Evolutionary conservation across 2,888 invertebrate genomes (phyloP), one percentile per base, ranked within the genome.

Genomic region (Achlya flavicornis): DNA sequence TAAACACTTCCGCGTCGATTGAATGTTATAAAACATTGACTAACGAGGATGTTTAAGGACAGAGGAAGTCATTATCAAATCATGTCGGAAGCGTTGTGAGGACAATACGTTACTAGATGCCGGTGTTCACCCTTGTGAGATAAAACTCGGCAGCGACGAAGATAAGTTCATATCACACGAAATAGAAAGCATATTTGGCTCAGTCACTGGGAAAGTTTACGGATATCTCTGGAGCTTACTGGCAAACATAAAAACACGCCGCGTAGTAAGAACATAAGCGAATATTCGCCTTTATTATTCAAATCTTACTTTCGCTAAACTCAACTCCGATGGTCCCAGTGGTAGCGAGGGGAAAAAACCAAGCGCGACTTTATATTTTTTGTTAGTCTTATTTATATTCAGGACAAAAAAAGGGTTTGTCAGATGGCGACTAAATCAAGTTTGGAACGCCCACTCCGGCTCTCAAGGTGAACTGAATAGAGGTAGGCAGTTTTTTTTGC

Each of bases 371-470:
- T 83, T 82, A 66, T 61, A 61, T 60, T 77, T 80, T 91, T 91
- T 89, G 85, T 81, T 81, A 79, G 82, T 84, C 88, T 89, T 92
- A 92, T 93, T 91, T 92, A 90, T 91, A 90, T 92, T 91, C 90
- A 88, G 90, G 87, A 88, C 88, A 92, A 92, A 92, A 88, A 92
- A 92, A 91, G 91, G 92, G 91, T 91, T 89, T 87, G 90, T 91
- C 90, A 89, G 91, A 89, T 90, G 86, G 90, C 86, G 86, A 90
- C 89, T 89, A 90, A 92, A 91, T 92, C 91, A 91, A 89, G 88
- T 89, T 91, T 81, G 88, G 86, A 76, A 84, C 91, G 90, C 92
- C 90, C 87, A 91, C 92, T 81, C 75, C 67, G 81, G 71, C 72
- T 81, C 80, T 89, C 92, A 92, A 93, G 92, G 91, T 92, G 90